Evolutionary conservation across 2,113 vertebrate species (phyloP).

Genomic region (Oriolus oriolus): DNA sequence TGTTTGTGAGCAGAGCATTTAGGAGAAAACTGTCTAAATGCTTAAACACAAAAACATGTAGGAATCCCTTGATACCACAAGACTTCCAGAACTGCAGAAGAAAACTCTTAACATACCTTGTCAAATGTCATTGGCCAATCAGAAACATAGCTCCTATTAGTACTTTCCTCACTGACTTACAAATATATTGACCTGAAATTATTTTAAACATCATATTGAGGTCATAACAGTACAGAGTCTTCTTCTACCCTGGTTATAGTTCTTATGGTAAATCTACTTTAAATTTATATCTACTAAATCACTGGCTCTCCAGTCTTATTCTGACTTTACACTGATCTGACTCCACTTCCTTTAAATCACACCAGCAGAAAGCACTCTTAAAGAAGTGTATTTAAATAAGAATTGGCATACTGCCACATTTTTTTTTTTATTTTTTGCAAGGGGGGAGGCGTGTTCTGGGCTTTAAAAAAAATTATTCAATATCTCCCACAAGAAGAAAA

Average conservation of each 20-base stretch:
- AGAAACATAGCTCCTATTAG: background rate
- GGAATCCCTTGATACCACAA: background rate
- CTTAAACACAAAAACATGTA: background rate
- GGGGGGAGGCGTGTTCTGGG: accelerated
- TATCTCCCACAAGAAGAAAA: background rate
- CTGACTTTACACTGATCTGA: background rate
- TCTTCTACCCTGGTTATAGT: background rate
- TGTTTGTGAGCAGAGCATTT: background rate
- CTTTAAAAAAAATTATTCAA: background rate
- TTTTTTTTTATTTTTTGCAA: accelerated
- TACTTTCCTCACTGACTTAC: background rate
- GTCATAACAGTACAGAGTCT: background rate
- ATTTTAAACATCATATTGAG: background rate
- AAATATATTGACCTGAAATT: background rate
- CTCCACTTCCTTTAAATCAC: background rate
- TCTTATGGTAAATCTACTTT: background rate
- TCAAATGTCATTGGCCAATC: background rate
- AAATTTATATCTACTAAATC: background rate
- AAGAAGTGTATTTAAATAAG: background rate
- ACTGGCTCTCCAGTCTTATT: background rate
- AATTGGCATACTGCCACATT: background rate
- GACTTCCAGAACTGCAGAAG: background rate
- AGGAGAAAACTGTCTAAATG: background rate
- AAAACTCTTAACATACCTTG: background rate
- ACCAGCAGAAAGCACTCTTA: background rate